Percentiles rank a stretch among this genome's conserved stretches.
phyloP scores from a whole-genome alignment of 2,888 invertebrate species.

The Morpho deidamia region DNA sequence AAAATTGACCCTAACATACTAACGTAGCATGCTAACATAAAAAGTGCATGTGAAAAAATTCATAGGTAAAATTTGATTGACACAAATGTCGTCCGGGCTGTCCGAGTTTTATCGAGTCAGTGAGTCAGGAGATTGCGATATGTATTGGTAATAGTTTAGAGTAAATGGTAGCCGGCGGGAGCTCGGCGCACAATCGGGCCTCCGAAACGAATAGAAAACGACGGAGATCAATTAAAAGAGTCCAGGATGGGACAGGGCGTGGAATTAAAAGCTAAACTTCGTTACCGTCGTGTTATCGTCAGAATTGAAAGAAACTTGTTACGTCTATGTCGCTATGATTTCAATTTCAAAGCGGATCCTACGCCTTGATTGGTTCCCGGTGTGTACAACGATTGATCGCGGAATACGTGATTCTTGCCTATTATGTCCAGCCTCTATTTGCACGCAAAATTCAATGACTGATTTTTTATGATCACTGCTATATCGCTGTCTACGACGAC shows the following conservation, averaged over 20 bases:
- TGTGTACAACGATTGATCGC: slow-evolving; percentile 45
- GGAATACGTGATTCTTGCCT: slow-evolving; percentile 45
- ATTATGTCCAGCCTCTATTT: slow-evolving; percentile 24
- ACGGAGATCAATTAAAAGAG: slow-evolving; percentile 61
- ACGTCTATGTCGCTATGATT: slow-evolving; percentile 64
- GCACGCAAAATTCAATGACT: slow-evolving; percentile 19
- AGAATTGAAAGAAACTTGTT: slow-evolving; percentile 74
- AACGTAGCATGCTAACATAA: neutral
- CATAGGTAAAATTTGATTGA: neutral
- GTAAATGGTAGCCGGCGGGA: slow-evolving; percentile 7
- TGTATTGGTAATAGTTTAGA: slow-evolving; percentile 13
- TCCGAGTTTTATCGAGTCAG: neutral
- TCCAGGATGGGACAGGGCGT: slow-evolving; percentile 35
- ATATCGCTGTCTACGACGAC: slow-evolving; percentile 6
- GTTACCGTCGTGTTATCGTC: slow-evolving; percentile 69
- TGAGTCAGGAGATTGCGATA: slow-evolving; percentile 1
- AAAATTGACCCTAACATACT: neutral
- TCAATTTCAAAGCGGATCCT: slow-evolving; percentile 72
- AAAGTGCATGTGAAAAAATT: neutral
- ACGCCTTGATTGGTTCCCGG: slow-evolving; percentile 66
- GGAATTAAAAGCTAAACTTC: slow-evolving; percentile 73
- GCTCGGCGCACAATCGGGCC: slow-evolving; percentile 34
- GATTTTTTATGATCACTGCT: slow-evolving; percentile 15
- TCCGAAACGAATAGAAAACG: slow-evolving; percentile 50
- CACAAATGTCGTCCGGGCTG: slow-evolving; percentile 2